These are phyloP conservation scores for Aphelinus certus DNA, from an alignment of 1,140 invertebrate genomes.

Conservation along the genomic window DNA sequence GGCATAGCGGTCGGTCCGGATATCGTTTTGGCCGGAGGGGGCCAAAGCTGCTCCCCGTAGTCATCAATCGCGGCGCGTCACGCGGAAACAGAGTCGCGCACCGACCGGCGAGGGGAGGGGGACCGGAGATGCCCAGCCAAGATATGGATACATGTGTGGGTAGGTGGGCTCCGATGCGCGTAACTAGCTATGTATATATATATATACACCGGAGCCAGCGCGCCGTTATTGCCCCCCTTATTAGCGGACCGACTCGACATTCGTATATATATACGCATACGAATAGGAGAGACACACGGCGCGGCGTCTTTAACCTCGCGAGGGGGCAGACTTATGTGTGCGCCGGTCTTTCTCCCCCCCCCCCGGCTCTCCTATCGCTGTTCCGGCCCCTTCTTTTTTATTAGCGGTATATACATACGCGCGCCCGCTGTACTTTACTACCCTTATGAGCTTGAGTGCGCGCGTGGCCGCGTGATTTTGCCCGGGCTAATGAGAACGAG, in stretches of 20 bases:
- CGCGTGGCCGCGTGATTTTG: too few relatives aligned
- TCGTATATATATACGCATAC: not conserved
- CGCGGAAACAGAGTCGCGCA: constrained; percentile 27
- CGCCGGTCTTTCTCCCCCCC: too few relatives aligned
- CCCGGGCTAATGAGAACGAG: too few relatives aligned
- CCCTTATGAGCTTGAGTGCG: too few relatives aligned
- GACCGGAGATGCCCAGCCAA: not conserved
- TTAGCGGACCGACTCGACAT: constrained; percentile 3
- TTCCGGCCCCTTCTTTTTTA: too few relatives aligned
- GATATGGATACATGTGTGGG: not conserved
- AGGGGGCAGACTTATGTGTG: constrained; percentile 10
- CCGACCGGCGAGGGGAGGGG: not conserved
- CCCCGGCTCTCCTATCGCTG: too few relatives aligned
- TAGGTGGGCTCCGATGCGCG: not conserved
- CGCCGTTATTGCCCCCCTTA: not conserved
- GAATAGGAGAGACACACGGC: constrained; percentile 18
- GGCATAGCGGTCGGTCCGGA: constrained; percentile 42
- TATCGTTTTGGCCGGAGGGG: constrained; percentile 50
- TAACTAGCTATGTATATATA: constrained; percentile 14
- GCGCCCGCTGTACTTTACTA: too few relatives aligned
- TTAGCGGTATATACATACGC: too few relatives aligned
- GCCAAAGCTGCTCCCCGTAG: constrained; percentile 41
- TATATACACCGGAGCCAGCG: not conserved
- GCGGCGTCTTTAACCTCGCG: constrained; percentile 27
- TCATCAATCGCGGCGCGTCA: constrained; percentile 57